Base-by-base conservation (phyloP, 2,797 vertebrate species). In the Tolypeutes matacus region DNA sequence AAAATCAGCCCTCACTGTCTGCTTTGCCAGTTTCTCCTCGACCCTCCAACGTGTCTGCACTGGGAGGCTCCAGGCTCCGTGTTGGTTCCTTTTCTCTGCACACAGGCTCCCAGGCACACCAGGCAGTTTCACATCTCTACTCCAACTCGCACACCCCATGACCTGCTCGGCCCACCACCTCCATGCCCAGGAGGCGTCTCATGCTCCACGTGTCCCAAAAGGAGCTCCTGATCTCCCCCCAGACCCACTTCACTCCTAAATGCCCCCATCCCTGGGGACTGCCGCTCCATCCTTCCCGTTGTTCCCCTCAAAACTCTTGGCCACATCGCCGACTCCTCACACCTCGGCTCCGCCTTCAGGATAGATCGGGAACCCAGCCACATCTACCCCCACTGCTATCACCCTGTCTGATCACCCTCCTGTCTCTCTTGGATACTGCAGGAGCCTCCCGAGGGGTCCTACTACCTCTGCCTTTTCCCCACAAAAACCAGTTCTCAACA, bases 261-360 rank as follows among this genome's bases (percentile, higher is more conserved):
- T 25, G 21, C 65, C 31, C 53, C 64, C 31, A 36, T 18, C 82
- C 34, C 1, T 18, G 15, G 36, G 34, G 31, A 2, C 86, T 27
- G 0, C 46, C 20, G 1, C 31, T 31, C 25, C 39, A 51, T 21
- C 34, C 39, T 67, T 58, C 49, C n/a, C 0, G 0, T 31, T 8
- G 5, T 29, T 62, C 34, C 17, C 23, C 27, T 58, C 75, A 75
- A 27, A 85, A 67, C 10, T 21, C 49, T 1, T n/a, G 60, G 93
- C 10, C 0, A 11, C 4, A 7, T 29, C 13, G 0, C 21, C 11
- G 15, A 12, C 51, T 7, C 18, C 36, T 34, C 8, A 39, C 62
- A 34, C 8, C 18, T 10, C 34, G 60, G 34, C 10, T 10, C 62
- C 5, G 0, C n/a, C 70, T 34, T 27, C 73, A 64, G 58, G 25